phyloP scores from a whole-genome alignment of 2,888 invertebrate genomes.

The Bembecia ichneumoniformis region DNA sequence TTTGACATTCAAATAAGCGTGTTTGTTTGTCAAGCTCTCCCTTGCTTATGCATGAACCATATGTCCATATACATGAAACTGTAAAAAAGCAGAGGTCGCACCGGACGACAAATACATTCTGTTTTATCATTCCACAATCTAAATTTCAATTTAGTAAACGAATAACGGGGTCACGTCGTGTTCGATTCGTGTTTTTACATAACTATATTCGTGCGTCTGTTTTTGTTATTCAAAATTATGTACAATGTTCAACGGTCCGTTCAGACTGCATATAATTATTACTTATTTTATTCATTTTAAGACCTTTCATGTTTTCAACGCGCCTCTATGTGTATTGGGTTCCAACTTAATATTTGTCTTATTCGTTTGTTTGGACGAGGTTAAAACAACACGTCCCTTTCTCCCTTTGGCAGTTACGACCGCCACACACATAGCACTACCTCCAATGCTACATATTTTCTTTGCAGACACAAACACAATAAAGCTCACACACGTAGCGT shows the following conservation, averaged over 20 bases:
- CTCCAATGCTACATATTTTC: constrained; percentile 27
- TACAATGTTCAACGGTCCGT: not conserved
- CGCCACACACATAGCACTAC: constrained; percentile 36
- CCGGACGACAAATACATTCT: constrained; percentile 55
- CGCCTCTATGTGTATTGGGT: not conserved
- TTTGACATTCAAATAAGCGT: constrained; percentile 59
- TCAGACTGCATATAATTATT: not conserved
- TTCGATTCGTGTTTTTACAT: constrained; percentile 50
- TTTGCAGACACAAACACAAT: constrained; percentile 20
- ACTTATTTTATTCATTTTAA: not conserved
- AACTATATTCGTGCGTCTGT: constrained; percentile 33
- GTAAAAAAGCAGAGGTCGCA: constrained; percentile 52
- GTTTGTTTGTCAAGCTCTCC: constrained; percentile 57
- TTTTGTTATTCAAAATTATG: constrained; percentile 22
- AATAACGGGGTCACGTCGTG: constrained; percentile 64
- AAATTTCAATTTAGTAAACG: constrained; percentile 57
- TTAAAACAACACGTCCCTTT: constrained; percentile 31
- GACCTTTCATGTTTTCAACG: not conserved
- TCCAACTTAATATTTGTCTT: constrained; percentile 19
- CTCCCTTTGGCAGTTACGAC: constrained; percentile 24
- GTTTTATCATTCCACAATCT: constrained; percentile 58
- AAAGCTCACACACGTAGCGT: constrained; percentile 19
- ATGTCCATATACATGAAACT: constrained; percentile 38
- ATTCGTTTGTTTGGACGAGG: constrained; percentile 17
- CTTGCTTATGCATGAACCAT: constrained; percentile 56